These are phyloP conservation scores for Blastobasis adustella DNA, from an alignment of 2,888 invertebrate species.

Conservation along the genomic window DNA sequence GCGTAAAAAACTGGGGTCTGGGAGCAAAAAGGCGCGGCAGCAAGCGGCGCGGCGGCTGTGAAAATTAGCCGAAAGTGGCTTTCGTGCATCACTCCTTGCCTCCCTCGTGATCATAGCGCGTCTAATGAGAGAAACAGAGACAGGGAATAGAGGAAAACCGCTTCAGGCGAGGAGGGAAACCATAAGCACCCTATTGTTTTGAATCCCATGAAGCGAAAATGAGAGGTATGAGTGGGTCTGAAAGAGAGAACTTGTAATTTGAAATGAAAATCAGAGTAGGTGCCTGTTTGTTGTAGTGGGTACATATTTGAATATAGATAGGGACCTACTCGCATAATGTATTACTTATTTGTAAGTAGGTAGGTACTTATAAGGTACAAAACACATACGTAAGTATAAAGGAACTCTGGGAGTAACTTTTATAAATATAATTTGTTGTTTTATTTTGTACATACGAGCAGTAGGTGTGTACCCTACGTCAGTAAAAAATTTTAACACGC, in stretches of 20 bases:
- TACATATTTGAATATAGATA: too few relatives aligned
- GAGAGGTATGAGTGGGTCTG: slow-evolving; percentile 29
- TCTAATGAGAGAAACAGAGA: slow-evolving; percentile 30
- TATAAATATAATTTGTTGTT: too few relatives aligned
- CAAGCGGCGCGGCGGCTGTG: slow-evolving; percentile 41
- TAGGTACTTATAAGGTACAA: too few relatives aligned
- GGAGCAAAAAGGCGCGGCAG: slow-evolving; percentile 42
- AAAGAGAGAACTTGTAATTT: slow-evolving; percentile 43
- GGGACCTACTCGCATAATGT: too few relatives aligned
- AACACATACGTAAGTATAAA: too few relatives aligned
- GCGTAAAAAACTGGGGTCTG: slow-evolving; percentile 24
- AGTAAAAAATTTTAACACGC: too few relatives aligned
- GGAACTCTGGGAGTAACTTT: too few relatives aligned
- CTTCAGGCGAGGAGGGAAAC: slow-evolving; percentile 65
- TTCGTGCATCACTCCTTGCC: slow-evolving; percentile 34
- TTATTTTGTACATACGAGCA: too few relatives aligned
- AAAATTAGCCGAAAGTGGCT: slow-evolving; percentile 71
- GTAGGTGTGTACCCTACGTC: too few relatives aligned
- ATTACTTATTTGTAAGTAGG: too few relatives aligned
- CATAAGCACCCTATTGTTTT: slow-evolving; percentile 70
- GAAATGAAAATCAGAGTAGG: slow-evolving; percentile 39
- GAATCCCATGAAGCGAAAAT: slow-evolving; percentile 56
- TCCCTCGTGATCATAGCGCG: slow-evolving; percentile 30
- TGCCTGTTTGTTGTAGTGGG: slow-evolving; percentile 8
- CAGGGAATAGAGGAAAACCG: slow-evolving; percentile 42